A percentile compares a stretch with the other conserved stretches of the same genome.
These are phyloP conservation scores for Zeuzera pyrina DNA, from an alignment of 2,888 invertebrate genomes.

Conservation along the genomic window DNA sequence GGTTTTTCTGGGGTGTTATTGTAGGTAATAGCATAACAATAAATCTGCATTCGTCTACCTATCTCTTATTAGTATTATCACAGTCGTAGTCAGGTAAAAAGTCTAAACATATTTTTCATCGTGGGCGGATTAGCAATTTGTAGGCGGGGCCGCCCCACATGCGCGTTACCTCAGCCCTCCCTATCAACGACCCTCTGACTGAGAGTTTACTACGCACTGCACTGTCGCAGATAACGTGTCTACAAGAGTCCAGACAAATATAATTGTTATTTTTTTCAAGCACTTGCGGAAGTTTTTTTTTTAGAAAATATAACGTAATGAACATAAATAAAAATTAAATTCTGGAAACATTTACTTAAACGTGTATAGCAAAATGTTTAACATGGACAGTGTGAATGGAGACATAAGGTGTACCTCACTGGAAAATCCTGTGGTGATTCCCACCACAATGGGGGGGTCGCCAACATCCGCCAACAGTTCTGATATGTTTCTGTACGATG, in stretches of 20 bases:
- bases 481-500: slow-evolving; percentile 81
- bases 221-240: not conserved
- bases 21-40: too few relatives aligned
- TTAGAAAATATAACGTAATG: not conserved
- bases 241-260: not conserved
- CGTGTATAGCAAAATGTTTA: slow-evolving; percentile 11
- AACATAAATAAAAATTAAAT: not conserved
- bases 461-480: slow-evolving; percentile 72
- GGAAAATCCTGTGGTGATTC: slow-evolving; percentile 13
- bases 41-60: too few relatives aligned
- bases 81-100: too few relatives aligned
- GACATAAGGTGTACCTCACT: slow-evolving; percentile 21
- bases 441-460: slow-evolving; percentile 30
- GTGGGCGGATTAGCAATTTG: slow-evolving; percentile 9
- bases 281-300: too few relatives aligned
- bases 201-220: slow-evolving; percentile 5
- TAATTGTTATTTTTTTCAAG: too few relatives aligned
- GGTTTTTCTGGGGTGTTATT: not conserved
- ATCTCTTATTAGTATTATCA: too few relatives aligned
- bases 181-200: slow-evolving; percentile 8
- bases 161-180: slow-evolving; percentile 7
- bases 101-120: not conserved
- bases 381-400: slow-evolving; percentile 34
- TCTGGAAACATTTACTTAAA: not conserved
- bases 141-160: slow-evolving; percentile 9